Base-by-base conservation (phyloP, 2,888 invertebrate species). In the Phragmatobia fuliginosa region DNA sequence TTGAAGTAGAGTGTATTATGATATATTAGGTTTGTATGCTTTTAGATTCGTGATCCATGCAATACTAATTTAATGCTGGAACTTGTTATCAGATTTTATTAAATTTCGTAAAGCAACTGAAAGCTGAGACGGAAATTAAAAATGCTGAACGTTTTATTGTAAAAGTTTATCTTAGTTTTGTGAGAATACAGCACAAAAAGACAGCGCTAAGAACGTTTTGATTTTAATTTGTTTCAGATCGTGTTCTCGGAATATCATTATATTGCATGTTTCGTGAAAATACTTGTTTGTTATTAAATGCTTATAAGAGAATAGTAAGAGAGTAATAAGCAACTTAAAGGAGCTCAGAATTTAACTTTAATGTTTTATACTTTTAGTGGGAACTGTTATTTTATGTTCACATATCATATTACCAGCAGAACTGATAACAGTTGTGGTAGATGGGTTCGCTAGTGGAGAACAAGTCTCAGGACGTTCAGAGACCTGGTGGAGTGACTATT, bases 61-160 rank as follows among this genome's bases (percentile, higher is more conserved):
- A 74, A 75, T 83, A 85, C 88, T 92, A 93, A 93, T 93, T 92
- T 92, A 92, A 92, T 89, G 88, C 91, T 90, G 89, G 84, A 89
- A 91, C 87, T 90, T 90, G 88, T 87, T 88, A 83, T 86, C 87
- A 87, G 89, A 89, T 90, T 91, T 90, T 87, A 90, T 91, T 88
- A 83, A 91, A 90, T 89, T 88, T 85, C 84, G 82, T 87, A 88
- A 89, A 88, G 83, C 83, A 83, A 78, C 77, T 71, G 76, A 80
- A 87, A 88, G 86, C 90, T 84, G 83, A 83, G 80, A 80, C 85
- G 90, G 91, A 92, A 90, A 92, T 91, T 90, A 90, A 90, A 92
- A 90, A 87, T 85, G 83, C 84, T 84, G 79, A 80, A 79, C 85
- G 84, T 86, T 91, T 90, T 90, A 90, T 91, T 91, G 86, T 86